Conservation (phyloP, 2,888 invertebrate species). For the Latheticus oryzae region DNA sequence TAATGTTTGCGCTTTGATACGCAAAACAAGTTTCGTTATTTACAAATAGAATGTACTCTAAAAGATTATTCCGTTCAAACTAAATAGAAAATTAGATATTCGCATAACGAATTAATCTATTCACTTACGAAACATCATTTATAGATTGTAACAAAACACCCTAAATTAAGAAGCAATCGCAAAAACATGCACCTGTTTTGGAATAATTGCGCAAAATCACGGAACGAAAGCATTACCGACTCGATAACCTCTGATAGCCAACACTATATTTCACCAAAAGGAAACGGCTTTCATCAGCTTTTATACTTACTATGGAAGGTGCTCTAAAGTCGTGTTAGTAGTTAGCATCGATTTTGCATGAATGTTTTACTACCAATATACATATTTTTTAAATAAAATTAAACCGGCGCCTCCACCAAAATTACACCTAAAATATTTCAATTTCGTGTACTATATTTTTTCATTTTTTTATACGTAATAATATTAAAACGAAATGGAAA, state of each 20-base stretch:
- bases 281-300: constrained; percentile 30
- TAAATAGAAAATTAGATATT: constrained; percentile 34
- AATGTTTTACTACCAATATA: too few relatives aligned
- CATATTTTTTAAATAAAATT: too few relatives aligned
- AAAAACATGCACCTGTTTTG: constrained; percentile 25
- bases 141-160: constrained; percentile 21
- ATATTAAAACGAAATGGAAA: constrained; percentile 3
- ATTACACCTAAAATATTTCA: too few relatives aligned
- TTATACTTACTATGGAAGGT: constrained; percentile 2
- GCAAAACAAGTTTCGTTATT: constrained; percentile 51
- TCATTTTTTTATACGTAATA: background rate
- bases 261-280: constrained; percentile 31
- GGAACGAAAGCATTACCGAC: constrained; percentile 36
- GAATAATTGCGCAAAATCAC: constrained; percentile 37
- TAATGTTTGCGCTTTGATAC: constrained; percentile 59
- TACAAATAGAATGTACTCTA: constrained; percentile 42
- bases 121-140: constrained; percentile 23
- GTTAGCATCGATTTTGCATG: constrained; percentile 15
- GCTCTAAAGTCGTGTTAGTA: constrained; percentile 5
- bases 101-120: constrained; percentile 30
- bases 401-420: constrained; percentile 9
- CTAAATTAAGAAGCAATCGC: constrained; percentile 34
- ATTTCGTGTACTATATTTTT: too few relatives aligned
- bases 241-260: constrained; percentile 30
- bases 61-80: constrained; percentile 18